phyloP scores from a whole-genome alignment of 1,140 invertebrate genomes.

The Aphidius ervi region DNA sequence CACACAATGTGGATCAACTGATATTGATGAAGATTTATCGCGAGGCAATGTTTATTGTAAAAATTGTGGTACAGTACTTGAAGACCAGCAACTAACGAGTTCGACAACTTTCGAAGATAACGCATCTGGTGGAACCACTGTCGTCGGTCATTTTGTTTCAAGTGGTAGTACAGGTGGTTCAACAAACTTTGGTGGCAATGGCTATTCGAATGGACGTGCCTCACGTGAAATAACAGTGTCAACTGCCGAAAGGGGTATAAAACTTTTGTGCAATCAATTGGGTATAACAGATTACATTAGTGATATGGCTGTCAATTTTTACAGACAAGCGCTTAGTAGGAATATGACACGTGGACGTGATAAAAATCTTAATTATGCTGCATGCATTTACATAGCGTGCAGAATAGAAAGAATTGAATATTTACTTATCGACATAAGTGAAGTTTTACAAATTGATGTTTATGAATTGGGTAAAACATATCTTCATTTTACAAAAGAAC shows the following conservation, averaged over 20 bases:
- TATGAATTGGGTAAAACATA: constrained; percentile 93
- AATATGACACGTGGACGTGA: constrained; percentile 89
- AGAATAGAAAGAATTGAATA: constrained; percentile 89
- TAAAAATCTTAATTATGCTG: constrained; percentile 88
- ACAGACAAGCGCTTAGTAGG: constrained; percentile 88
- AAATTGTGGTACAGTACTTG: constrained; percentile 90
- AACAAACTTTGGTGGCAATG: constrained; percentile 71
- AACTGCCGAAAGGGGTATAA: constrained; percentile 82
- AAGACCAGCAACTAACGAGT: constrained; percentile 93
- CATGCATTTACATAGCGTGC: constrained; percentile 97
- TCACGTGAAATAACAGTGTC: constrained; percentile 85
- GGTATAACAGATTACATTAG: constrained; percentile 85
- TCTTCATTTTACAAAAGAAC: constrained; percentile 77
- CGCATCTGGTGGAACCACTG: constrained; percentile 78
- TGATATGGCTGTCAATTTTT: constrained; percentile 92
- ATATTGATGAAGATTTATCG: constrained; percentile 88
- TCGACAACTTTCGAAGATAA: constrained; percentile 95
- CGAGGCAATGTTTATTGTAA: constrained; percentile 95
- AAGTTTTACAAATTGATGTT: constrained; percentile 93
- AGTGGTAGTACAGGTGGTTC: constrained; percentile 80
- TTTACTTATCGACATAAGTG: constrained; percentile 97
- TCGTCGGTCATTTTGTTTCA: constrained; percentile 90
- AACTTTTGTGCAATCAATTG: constrained; percentile 72
- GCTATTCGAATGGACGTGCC: constrained; percentile 78
- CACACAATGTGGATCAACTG: constrained; percentile 88